Evolutionary conservation across 2,797 vertebrate genomes (phyloP), one percentile per base, ranked within the genome.

Genomic region (Scolopax rusticola): DNA sequence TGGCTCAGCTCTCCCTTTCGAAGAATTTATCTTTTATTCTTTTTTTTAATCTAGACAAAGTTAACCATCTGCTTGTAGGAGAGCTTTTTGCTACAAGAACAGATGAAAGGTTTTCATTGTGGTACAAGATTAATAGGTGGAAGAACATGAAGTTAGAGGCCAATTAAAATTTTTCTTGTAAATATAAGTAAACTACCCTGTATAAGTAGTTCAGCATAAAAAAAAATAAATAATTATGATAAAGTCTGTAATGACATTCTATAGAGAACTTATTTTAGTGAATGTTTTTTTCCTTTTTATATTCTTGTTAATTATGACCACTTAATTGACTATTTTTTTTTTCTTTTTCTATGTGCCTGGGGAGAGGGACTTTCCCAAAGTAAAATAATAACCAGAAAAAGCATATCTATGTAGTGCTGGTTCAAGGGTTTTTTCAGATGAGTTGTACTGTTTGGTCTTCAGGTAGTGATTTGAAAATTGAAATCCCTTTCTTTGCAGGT

Each of bases 91-190:
- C 17, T 56, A 36, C 40, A 79, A 83, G 60, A 82, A 38, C 17
- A 67, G 56, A 40, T 71, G 25, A 32, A 95, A 83, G 60, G 45
- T 71, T 91, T 93, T 86, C 30, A 36, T 77, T 75, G 14, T 75
- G 75, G 48, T 59, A 38, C 15, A 32, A 50, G 56, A 74, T 79
- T 25, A 92, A 74, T 43, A 76, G 30, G 8, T 84, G 40, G 56
- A 83, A 60, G 50, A 84, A n/a, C 47, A 18, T 11, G 20, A 93
- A 90, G 33, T 56, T 67, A 56, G 77, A 91, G 25, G 16, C 25
- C 32, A 91, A 53, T 77, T 90, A 82, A 89, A 90, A 59, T 67
- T 87, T 87, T 94, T 81, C 59, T 36, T 84, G 17, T 36, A 36
- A 36, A 36, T 36, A 36, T 36, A 36, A 36, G 36, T 36, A 36